Base-by-base conservation (phyloP, 2,113 vertebrate genomes). In the Leucosticte australis region DNA sequence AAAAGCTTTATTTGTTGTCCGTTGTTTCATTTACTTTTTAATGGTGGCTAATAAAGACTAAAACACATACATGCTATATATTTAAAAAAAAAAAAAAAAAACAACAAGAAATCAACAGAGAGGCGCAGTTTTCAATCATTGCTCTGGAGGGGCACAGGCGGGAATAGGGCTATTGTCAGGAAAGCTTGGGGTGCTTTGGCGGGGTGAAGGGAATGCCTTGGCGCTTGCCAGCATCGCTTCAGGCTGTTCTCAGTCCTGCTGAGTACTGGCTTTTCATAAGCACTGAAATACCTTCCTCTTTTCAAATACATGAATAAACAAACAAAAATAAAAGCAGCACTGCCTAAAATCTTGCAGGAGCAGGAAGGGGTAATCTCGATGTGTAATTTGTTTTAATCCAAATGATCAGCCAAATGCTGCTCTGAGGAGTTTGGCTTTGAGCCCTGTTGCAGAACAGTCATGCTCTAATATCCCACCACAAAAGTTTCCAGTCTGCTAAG, bases 21-120 rank as follows among this genome's bases (percentile, higher is more conserved):
- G 89, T 83, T 88, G 89, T 96, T 96, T 91, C n/a, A 67, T 62
- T 95, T 89, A 83, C 47, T 81, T 96, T 94, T 96, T 91, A 94
- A 94, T 80, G 59, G 82, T 47, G 55, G n/a, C 89, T 84, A 95
- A 87, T 95, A 92, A 95, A 92, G 91, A 44, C 81, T 86, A 74
- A 68, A 78, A 41, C 77, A 78, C 84, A 63, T 86, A 81, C 42
- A 42, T 14, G 42, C 73, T 87, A 63, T 94, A 95, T 82, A 82
- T 73, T 83, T 15, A 22, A 67, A 69, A 80, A 80, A 31, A 87
- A 22, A 67, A 69, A 80, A 80, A 20, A 69, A 12, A 60, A 87
- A 68, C 59, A 74, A 67, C 8, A 90, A 81, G 82, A 75, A 94
- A 77, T 79, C 83, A 83, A 42, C 85, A 85, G 65, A 88, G 86